A percentile compares a stretch with the other conserved stretches of the same genome.
Evolutionary conservation across 2,113 vertebrate genomes (phyloP).

Genomic region (Ciconia stormi): DNA sequence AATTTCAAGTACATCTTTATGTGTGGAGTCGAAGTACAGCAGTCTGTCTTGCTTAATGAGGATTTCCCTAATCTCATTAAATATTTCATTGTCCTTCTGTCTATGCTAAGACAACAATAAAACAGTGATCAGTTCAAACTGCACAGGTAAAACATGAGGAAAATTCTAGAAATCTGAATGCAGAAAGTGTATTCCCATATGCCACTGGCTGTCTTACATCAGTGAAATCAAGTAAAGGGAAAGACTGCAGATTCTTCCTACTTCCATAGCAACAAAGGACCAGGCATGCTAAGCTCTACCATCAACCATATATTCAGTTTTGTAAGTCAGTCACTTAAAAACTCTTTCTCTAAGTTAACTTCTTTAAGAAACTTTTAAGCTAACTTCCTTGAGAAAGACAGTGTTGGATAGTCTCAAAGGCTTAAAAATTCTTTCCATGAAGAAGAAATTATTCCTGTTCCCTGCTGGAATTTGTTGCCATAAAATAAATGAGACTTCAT

Average conservation of each 20-base stretch:
- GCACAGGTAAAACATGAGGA: not conserved
- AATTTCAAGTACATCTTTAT: not conserved
- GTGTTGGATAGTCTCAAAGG: not conserved
- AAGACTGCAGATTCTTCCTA: not conserved
- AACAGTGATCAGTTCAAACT: not conserved
- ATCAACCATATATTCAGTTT: not conserved
- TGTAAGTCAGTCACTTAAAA: not conserved
- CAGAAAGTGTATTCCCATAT: not conserved
- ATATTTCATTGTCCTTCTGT: not conserved
- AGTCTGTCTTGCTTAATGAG: not conserved
- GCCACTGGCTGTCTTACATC: not conserved
- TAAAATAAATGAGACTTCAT: conserved; percentile 34
- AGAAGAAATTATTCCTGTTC: not conserved
- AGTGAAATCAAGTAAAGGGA: not conserved
- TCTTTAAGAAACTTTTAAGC: not conserved
- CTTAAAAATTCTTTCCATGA: not conserved
- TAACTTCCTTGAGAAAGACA: not conserved
- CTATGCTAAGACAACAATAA: not conserved
- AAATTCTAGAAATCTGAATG: not conserved
- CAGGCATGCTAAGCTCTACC: not conserved
- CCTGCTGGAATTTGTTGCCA: not conserved
- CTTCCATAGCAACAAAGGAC: not conserved
- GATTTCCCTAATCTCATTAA: not conserved
- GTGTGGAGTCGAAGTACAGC: not conserved
- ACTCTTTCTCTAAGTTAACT: not conserved